Evolutionary conservation across 2,888 invertebrate genomes (phyloP).

Genomic region (Acrobasis repandana): DNA sequence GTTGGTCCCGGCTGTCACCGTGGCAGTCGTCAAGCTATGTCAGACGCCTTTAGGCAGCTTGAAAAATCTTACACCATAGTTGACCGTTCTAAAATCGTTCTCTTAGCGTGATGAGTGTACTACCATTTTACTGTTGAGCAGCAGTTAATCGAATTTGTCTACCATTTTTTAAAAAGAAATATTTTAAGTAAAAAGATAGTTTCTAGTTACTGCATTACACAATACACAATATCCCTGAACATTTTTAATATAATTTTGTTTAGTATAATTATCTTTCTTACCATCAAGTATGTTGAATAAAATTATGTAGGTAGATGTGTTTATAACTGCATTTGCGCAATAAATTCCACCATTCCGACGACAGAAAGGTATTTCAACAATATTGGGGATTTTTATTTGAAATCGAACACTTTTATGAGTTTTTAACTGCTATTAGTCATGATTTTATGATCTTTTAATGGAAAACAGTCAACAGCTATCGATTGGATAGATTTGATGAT

Average conservation of each 20-base stretch:
- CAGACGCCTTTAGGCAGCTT: no score
- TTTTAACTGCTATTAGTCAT: slow-evolving; percentile 15
- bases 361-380: not conserved
- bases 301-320: not conserved
- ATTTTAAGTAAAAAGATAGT: no score
- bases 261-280: not conserved
- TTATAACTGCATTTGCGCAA: not conserved
- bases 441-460: slow-evolving; percentile 2
- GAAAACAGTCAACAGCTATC: not conserved
- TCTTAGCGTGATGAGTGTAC: no score
- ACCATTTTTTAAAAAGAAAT: no score
- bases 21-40: no score
- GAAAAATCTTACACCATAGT: no score
- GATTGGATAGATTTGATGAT: not conserved
- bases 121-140: no score
- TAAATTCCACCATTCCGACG: not conserved
- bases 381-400: slow-evolving; percentile 30
- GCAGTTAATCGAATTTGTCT: no score
- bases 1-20: no score
- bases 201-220: no score
- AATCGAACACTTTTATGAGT: slow-evolving; percentile 32
- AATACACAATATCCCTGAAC: no score
- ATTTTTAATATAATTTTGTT: not conserved
- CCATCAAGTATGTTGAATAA: not conserved
- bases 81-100: no score